These are phyloP conservation scores for Neoitamus cyanurus DNA, from an alignment of 2,888 invertebrate species.

Conservation along the genomic window DNA sequence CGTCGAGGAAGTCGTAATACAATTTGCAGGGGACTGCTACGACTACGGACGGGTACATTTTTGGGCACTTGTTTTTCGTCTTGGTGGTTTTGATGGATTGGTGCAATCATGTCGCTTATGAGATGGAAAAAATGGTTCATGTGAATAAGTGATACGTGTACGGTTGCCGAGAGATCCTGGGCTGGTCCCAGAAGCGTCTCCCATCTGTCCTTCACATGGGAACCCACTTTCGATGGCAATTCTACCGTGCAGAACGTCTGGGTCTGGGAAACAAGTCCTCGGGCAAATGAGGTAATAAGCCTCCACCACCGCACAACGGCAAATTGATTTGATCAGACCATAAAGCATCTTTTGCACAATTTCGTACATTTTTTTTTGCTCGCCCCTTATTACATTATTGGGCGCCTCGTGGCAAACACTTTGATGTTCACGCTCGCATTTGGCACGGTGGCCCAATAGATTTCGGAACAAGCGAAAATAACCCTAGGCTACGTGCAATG, in stretches of 20 bases:
- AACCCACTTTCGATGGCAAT: background rate
- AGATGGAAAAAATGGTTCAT: constrained; percentile 28
- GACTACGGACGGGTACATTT: background rate
- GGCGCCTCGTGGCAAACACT: background rate
- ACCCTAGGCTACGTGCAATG: constrained; percentile 36
- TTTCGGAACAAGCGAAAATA: constrained; percentile 41
- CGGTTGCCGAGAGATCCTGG: background rate
- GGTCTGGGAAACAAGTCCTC: background rate
- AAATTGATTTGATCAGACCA: constrained; percentile 37
- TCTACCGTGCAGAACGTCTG: background rate
- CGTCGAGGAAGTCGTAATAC: background rate
- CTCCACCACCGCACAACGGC: background rate
- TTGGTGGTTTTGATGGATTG: constrained; percentile 31
- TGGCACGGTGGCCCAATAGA: constrained; percentile 34
- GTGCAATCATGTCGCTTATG: constrained; percentile 33
- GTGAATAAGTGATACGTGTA: constrained; percentile 1
- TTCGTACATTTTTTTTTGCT: background rate
- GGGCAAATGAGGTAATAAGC: background rate
- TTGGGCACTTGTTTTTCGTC: constrained; percentile 25
- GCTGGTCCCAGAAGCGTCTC: background rate
- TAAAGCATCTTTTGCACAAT: constrained; percentile 26
- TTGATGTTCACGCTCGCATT: constrained; percentile 39
- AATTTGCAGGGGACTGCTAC: constrained; percentile 7
- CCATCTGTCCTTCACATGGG: background rate
- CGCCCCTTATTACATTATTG: background rate